Evolutionary conservation across 2,113 vertebrate species (phyloP).

Genomic region (Clinocottus analis): DNA sequence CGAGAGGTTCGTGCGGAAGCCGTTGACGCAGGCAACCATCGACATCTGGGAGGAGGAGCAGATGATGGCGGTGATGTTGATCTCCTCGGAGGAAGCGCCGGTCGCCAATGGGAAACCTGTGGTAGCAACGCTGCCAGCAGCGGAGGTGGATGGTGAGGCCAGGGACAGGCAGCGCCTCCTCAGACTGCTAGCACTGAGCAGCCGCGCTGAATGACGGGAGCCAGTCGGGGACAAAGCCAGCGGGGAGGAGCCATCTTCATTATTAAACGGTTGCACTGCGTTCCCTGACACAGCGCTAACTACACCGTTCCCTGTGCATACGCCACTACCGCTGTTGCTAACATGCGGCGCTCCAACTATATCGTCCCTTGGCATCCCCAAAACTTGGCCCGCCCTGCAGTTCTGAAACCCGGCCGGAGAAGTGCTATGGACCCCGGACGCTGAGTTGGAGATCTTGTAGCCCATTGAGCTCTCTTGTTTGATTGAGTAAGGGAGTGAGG

Average conservation of each 20-base stretch:
- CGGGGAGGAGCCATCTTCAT: slow-evolving; percentile 89
- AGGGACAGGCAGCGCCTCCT: slow-evolving; percentile 87
- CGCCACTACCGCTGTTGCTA: slow-evolving; percentile 48
- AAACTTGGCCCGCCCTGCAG: slow-evolving; percentile 66
- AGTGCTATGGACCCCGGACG: slow-evolving; percentile 66
- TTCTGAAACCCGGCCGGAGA: slow-evolving; percentile 76
- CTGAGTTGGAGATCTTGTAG: slow-evolving; percentile 81
- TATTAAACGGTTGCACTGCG: slow-evolving; percentile 90
- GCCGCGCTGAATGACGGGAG: slow-evolving; percentile 88
- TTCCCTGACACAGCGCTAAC: slow-evolving; percentile 83
- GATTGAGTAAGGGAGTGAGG: slow-evolving; percentile 84
- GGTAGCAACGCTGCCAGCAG: slow-evolving; percentile 63
- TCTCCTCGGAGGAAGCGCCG: slow-evolving; percentile 78
- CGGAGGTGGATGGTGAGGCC: slow-evolving; percentile 76
- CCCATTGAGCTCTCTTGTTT: slow-evolving; percentile 90
- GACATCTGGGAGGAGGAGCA: slow-evolving; percentile 91
- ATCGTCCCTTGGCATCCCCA: slow-evolving; percentile 64
- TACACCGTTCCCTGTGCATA: slow-evolving; percentile 55
- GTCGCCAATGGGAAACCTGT: slow-evolving; percentile 70
- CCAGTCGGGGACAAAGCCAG: slow-evolving; percentile 86
- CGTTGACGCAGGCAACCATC: slow-evolving; percentile 90
- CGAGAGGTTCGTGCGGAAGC: slow-evolving; percentile 84
- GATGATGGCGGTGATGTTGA: slow-evolving; percentile 88
- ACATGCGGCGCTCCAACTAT: slow-evolving; percentile 36
- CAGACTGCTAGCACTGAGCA: slow-evolving; percentile 85